Conservation (phyloP, 2,113 vertebrate genomes). For the Odontophorus gujanensis region DNA sequence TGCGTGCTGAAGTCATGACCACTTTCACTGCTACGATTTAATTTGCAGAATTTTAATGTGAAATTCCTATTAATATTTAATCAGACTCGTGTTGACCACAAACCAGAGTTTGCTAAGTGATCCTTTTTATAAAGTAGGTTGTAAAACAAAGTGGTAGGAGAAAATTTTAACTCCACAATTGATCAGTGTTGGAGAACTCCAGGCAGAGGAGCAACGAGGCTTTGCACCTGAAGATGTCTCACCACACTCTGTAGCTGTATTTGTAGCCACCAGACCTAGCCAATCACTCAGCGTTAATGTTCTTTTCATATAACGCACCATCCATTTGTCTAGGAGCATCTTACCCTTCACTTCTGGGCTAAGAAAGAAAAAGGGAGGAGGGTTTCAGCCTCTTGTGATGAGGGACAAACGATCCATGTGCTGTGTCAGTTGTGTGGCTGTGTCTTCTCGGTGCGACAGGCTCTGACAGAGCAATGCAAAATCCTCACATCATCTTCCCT, state of each 20-base stretch:
- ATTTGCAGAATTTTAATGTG: not conserved
- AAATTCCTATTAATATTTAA: not conserved
- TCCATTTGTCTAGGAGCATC: not conserved
- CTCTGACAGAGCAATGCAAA: not conserved
- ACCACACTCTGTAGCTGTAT: rapidly evolving
- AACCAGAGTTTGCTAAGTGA: not conserved
- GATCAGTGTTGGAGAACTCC: not conserved
- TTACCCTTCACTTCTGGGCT: not conserved
- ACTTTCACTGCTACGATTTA: not conserved
- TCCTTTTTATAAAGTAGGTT: not conserved
- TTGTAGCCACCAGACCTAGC: not conserved
- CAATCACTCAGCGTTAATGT: not conserved
- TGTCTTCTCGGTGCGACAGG: not conserved
- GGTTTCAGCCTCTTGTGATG: not conserved
- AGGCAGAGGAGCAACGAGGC: not conserved
- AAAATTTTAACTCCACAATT: not conserved
- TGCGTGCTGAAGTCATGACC: not conserved
- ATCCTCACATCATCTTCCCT: not conserved
- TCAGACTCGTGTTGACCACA: not conserved
- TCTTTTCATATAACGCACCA: not conserved
- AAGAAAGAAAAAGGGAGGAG: not conserved
- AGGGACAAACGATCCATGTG: not conserved
- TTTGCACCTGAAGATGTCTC: not conserved
- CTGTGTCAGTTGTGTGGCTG: not conserved
- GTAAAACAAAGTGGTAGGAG: not conserved